These are phyloP conservation scores for Apis cerana DNA, from an alignment of 1,140 invertebrate species.

Conservation along the genomic window DNA sequence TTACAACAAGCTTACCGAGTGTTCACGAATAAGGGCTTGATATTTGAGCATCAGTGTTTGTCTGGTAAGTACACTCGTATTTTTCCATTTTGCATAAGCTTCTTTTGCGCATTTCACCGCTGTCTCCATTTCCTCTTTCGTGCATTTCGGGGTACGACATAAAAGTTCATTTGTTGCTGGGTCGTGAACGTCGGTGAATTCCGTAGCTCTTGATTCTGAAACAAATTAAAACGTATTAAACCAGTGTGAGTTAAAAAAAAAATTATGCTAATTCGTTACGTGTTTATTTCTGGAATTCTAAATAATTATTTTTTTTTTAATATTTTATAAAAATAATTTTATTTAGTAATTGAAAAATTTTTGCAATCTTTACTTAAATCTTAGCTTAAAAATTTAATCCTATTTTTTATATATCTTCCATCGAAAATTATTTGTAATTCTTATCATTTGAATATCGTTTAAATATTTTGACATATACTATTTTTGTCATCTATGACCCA, in stretches of 20 bases:
- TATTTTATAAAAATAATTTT: too few species aligned
- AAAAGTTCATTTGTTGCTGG: constrained; percentile 95
- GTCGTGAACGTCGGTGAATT: constrained; percentile 97
- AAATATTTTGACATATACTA: too few species aligned
- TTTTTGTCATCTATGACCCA: too few species aligned
- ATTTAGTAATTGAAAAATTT: too few species aligned
- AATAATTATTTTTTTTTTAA: neutral
- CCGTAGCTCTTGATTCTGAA: constrained; percentile 92
- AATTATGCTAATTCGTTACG: neutral
- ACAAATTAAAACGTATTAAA: neutral
- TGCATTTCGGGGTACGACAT: constrained; percentile 93
- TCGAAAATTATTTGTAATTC: too few species aligned
- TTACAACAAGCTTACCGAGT: constrained; percentile 83
- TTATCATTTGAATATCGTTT: too few species aligned
- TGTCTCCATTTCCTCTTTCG: constrained; percentile 93
- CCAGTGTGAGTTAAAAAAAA: neutral
- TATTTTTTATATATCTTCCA: too few species aligned
- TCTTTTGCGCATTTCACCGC: constrained; percentile 94
- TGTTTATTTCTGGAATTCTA: neutral
- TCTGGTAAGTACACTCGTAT: constrained; percentile 95
- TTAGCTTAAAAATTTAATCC: too few species aligned
- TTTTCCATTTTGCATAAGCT: constrained; percentile 93
- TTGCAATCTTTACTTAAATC: too few species aligned
- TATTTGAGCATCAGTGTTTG: constrained; percentile 98
- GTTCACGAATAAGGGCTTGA: constrained; percentile 89